Evolutionary conservation across 2,113 vertebrate genomes (phyloP).

Genomic region (Egretta garzetta): DNA sequence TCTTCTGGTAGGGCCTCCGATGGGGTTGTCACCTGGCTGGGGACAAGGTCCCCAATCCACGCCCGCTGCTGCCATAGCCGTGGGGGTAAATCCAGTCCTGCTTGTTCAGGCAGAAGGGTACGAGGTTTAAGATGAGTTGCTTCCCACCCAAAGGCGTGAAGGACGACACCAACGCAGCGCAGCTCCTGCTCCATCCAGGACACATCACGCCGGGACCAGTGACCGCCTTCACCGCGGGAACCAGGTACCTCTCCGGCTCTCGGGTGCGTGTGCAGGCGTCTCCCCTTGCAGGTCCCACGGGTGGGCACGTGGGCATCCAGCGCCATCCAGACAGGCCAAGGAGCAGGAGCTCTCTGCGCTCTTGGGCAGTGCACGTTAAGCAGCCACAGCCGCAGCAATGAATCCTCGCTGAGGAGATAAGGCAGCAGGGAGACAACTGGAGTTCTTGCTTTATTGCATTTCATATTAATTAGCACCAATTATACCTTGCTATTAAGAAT

Average conservation of each 20-base stretch:
- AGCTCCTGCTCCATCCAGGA: not conserved
- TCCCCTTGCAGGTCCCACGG: not conserved
- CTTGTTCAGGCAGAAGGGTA: not conserved
- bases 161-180: not conserved
- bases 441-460: not conserved
- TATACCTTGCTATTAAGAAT: not conserved
- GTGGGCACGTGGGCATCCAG: not conserved
- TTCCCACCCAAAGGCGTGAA: not conserved
- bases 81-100: not conserved
- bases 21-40: not conserved
- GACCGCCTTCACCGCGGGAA: fast-evolving
- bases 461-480: not conserved
- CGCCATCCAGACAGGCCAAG: fast-evolving
- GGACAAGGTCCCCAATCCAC: not conserved
- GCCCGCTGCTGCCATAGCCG: not conserved
- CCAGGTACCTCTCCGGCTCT: not conserved
- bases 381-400: not conserved
- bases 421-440: not conserved
- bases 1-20: not conserved
- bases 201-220: not conserved
- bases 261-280: fast-evolving
- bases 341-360: not conserved
- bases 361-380: not conserved
- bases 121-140: not conserved
- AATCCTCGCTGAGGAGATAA: not conserved